Conservation (phyloP, 2,888 invertebrate genomes). For the Sesia bembeciformis region DNA sequence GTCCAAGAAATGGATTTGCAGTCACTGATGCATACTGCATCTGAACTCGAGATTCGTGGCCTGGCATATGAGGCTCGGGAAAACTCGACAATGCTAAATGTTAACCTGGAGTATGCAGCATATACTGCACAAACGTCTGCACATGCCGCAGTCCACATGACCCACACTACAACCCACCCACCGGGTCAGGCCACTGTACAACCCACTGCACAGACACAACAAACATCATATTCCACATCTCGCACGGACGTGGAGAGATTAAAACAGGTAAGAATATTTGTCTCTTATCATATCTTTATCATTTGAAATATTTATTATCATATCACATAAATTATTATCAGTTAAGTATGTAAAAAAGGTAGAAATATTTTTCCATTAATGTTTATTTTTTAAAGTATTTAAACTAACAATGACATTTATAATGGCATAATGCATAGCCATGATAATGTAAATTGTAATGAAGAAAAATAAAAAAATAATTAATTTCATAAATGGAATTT, state of each 20-base stretch:
- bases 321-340: not conserved
- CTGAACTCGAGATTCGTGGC: slow-evolving; percentile 79
- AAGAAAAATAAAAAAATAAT: too few relatives aligned
- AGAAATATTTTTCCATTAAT: too few relatives aligned
- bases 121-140: slow-evolving; percentile 15
- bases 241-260: slow-evolving; percentile 64
- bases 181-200: not conserved
- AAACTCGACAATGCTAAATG: slow-evolving; percentile 70
- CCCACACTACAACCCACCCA: not conserved
- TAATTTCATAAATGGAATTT: too few relatives aligned
- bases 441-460: too few relatives aligned
- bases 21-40: slow-evolving; percentile 78
- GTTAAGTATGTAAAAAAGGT: not conserved
- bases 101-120: slow-evolving; percentile 66
- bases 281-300: not conserved
- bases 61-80: slow-evolving; percentile 75
- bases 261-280: slow-evolving; percentile 46
- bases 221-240: slow-evolving; percentile 33
- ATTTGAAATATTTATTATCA: not conserved
- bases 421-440: too few relatives aligned
- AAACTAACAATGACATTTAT: too few relatives aligned
- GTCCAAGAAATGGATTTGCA: slow-evolving; percentile 77
- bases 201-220: slow-evolving; percentile 17
- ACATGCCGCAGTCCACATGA: not conserved
- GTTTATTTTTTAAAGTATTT: too few relatives aligned